Conservation (phyloP, 1,140 invertebrate species). For the Laodelphax striatellus region DNA sequence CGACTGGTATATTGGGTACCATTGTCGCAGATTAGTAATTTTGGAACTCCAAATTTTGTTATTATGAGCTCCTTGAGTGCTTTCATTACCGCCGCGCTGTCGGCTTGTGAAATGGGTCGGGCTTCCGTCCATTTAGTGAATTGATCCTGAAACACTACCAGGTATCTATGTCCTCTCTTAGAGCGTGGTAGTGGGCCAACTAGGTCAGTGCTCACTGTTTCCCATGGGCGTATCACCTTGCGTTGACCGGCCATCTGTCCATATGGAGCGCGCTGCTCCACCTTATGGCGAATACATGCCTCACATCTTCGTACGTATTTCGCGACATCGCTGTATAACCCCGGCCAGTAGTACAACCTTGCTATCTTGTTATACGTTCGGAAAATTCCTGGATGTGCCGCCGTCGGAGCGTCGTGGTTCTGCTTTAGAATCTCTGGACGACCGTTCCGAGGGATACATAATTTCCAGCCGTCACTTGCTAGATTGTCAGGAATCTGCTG, state of each 20-base stretch:
- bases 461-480: no score
- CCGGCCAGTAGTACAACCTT: neutral
- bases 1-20: constrained; percentile 3
- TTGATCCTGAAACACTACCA: constrained; percentile 30
- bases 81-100: constrained; percentile 1
- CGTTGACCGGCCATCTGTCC: neutral
- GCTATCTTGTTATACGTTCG: neutral
- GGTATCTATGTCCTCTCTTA: constrained; percentile 24
- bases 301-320: neutral
- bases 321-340: neutral
- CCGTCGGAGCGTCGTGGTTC: neutral
- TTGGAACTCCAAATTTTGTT: constrained; percentile 3
- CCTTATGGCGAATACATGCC: neutral
- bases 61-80: neutral
- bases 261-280: neutral
- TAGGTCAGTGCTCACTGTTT: constrained; percentile 28
- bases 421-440: no score
- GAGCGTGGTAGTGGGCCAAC: constrained; percentile 32
- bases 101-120: constrained; percentile 24
- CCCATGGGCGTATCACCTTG: constrained; percentile 1
- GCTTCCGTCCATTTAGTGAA: constrained; percentile 31
- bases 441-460: no score
- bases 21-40: constrained; percentile 8
- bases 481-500: no score
- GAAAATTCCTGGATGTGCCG: neutral